Conservation (phyloP, 2,113 vertebrate genomes). For the Mellivora capensis region DNA sequence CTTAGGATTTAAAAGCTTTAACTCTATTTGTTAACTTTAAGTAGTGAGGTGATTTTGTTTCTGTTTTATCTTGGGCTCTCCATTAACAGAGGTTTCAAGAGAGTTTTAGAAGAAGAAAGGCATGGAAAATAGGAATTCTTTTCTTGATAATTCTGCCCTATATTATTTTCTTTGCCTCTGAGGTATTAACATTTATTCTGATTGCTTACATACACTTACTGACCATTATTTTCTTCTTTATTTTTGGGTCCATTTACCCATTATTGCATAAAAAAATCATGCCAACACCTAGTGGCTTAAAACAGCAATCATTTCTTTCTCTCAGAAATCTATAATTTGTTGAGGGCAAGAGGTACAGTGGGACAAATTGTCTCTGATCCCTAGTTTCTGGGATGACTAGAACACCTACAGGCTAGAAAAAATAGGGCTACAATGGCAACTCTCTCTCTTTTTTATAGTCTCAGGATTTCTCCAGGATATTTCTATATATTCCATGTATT, state of each 20-base stretch:
- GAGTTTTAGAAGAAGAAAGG: background rate
- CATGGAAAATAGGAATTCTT: background rate
- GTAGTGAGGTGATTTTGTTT: background rate
- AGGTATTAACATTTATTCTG: background rate
- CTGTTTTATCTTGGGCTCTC: background rate
- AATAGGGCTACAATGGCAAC: background rate
- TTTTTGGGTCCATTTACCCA: background rate
- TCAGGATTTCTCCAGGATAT: background rate
- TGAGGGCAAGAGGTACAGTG: background rate
- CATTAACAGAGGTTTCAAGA: background rate
- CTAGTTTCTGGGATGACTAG: background rate
- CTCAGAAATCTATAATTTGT: background rate
- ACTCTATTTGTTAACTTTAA: background rate
- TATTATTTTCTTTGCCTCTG: background rate
- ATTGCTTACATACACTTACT: background rate
- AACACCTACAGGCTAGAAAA: background rate
- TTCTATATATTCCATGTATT: background rate
- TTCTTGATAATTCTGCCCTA: background rate
- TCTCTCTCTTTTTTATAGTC: background rate
- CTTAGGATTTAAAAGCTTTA: background rate
- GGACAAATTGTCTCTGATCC: background rate
- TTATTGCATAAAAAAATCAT: background rate
- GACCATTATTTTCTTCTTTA: background rate
- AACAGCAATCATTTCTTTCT: background rate
- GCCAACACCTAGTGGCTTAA: background rate